Conservation (phyloP, 2,113 vertebrate genomes). For the Sprattus sprattus region DNA sequence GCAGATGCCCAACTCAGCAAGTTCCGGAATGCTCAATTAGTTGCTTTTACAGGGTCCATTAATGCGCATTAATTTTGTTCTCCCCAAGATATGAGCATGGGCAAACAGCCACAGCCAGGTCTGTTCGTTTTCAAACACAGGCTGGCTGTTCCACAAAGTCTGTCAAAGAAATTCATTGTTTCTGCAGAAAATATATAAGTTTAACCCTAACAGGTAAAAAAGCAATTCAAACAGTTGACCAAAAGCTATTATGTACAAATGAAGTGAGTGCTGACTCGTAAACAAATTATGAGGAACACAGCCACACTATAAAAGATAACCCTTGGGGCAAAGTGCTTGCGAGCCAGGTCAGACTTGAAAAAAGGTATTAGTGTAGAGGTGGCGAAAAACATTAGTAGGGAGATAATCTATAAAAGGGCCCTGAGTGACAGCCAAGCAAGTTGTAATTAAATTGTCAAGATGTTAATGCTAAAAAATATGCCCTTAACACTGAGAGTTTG, state of each 20-base stretch:
- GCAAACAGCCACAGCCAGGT: conserved; percentile 51
- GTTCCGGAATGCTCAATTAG: conserved; percentile 96
- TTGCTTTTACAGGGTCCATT: conserved; percentile 83
- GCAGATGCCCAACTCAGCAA: conserved; percentile 93
- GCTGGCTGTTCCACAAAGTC: not conserved
- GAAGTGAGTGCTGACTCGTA: conserved; percentile 37
- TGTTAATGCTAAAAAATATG: not conserved
- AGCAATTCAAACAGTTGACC: conserved; percentile 31
- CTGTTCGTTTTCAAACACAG: not conserved
- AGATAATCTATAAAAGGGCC: not conserved
- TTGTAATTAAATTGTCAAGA: not conserved
- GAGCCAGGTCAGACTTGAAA: conserved; percentile 14
- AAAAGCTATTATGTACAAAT: conserved; percentile 34
- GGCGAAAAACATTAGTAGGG: not conserved
- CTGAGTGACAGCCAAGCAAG: conserved; percentile 8
- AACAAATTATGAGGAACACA: conserved; percentile 46
- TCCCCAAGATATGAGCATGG: conserved; percentile 48
- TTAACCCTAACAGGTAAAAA: conserved; percentile 21
- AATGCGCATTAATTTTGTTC: conserved; percentile 74
- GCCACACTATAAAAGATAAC: conserved; percentile 39
- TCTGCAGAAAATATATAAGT: not conserved
- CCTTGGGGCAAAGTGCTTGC: not conserved
- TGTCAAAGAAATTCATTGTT: not conserved
- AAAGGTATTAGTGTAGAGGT: not conserved
- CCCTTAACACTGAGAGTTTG: not conserved